Evolutionary conservation across 2,888 invertebrate species (phyloP).

Genomic region (Rosalia funebris): DNA sequence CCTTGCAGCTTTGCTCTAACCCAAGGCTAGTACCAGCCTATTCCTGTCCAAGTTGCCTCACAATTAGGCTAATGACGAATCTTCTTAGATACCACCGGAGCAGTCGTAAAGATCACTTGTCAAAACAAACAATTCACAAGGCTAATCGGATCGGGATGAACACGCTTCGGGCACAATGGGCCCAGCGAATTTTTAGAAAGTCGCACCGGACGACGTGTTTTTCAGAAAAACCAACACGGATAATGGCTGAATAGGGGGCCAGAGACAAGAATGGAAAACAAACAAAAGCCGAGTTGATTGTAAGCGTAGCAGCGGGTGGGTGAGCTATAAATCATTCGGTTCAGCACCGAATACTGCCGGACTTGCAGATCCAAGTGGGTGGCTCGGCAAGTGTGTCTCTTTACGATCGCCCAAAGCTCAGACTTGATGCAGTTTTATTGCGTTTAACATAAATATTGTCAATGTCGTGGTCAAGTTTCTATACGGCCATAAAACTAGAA

Average conservation of each 20-base stretch:
- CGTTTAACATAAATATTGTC: slow-evolving; percentile 54
- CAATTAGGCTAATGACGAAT: background rate
- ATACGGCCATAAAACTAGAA: slow-evolving; percentile 46
- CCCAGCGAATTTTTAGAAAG: slow-evolving; percentile 38
- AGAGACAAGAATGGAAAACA: slow-evolving; percentile 54
- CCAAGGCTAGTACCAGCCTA: background rate
- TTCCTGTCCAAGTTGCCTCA: background rate
- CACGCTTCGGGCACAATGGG: slow-evolving; percentile 38
- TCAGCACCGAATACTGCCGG: slow-evolving; percentile 51
- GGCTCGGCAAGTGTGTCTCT: slow-evolving; percentile 54
- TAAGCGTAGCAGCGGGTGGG: slow-evolving; percentile 58
- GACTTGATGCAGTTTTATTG: slow-evolving; percentile 51
- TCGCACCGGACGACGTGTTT: slow-evolving; percentile 32
- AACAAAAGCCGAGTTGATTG: slow-evolving; percentile 54
- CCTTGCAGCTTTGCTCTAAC: too few species aligned
- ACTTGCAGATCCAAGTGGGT: slow-evolving; percentile 52
- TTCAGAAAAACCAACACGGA: slow-evolving; percentile 50
- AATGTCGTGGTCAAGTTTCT: slow-evolving; percentile 47
- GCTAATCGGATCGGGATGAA: slow-evolving; percentile 23
- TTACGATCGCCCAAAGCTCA: slow-evolving; percentile 47
- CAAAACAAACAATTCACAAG: slow-evolving; percentile 40
- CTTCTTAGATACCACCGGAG: background rate
- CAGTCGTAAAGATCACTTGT: slow-evolving; percentile 34
- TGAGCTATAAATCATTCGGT: slow-evolving; percentile 56
- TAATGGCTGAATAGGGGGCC: slow-evolving; percentile 45